Percentiles rank a stretch among this genome's conserved stretches.
Evolutionary conservation across 2,888 invertebrate genomes (phyloP).

Genomic region (Coenonympha glycerion): DNA sequence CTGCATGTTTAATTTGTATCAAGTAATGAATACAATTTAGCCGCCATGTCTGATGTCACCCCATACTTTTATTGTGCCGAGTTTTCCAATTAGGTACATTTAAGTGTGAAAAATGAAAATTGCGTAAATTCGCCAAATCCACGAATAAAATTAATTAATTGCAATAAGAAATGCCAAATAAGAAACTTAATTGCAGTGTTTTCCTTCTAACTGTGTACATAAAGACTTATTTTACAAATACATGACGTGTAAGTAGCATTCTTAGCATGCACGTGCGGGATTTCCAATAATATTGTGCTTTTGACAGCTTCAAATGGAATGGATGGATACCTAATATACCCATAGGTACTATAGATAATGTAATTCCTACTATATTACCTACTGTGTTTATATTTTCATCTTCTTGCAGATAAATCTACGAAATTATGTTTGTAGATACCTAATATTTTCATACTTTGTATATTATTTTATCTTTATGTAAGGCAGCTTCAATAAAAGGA

Average conservation of each 20-base stretch:
- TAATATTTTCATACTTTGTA: constrained; percentile 5
- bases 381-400: too few species aligned
- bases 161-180: too few species aligned
- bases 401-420: background rate
- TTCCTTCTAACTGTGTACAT: too few species aligned
- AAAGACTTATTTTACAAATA: too few species aligned
- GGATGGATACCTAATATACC: too few species aligned
- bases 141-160: too few species aligned
- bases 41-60: constrained; percentile 46
- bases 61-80: constrained; percentile 54
- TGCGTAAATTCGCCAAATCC: too few species aligned
- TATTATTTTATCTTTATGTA: constrained; percentile 6
- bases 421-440: background rate
- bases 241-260: too few species aligned
- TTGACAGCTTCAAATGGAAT: background rate
- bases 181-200: too few species aligned
- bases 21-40: constrained; percentile 25
- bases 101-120: too few species aligned
- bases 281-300: background rate
- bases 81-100: constrained; percentile 63
- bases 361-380: too few species aligned
- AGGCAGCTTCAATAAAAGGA: constrained; percentile 15
- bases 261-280: background rate
- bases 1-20: constrained; percentile 4
- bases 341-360: too few species aligned